Evolutionary conservation across 2,113 vertebrate species (phyloP), one percentile per base, ranked within the genome.

Genomic region (Mesembrinibis cayennensis): DNA sequence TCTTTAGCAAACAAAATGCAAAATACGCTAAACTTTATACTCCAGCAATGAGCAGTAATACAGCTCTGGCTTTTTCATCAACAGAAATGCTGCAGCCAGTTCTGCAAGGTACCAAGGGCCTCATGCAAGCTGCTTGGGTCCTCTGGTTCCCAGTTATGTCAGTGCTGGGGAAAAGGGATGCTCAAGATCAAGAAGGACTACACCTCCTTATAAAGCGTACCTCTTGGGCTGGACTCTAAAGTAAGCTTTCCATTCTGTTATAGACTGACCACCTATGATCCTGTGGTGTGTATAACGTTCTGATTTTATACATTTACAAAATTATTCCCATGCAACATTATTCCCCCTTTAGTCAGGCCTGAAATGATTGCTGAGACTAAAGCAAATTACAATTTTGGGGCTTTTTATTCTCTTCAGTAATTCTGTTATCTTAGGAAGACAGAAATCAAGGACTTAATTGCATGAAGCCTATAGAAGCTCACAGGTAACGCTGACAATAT

Each of bases 151-250:
- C 76, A 34, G 40, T 62, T 55, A 42, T 22, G 56, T 70, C 45
- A 61, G 20, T 52, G 50, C 14, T 81, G 56, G 13, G 36, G 17
- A 65, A 92, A 63, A 65, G 2, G 2, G 4, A 0, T n/a, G 38
- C 44, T 94, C 38, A 38, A 72, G 27, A 53, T 52, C 38, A 50
- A 25, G 50, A 87, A 85, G 62, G 26, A 65, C 32, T 38, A n/a
- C 19, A n/a, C 16, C 69, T 50, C 58, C 69, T 97, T 97, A 89
- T 93, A 38, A 95, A 96, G 56, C 91, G 45, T 65, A 42, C 59
- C 55, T 89, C 58, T 92, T 69, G 61, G 81, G 74, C 59, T 70
- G 36, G 65, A 22, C 61, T 66, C 62, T 52, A 42, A 30, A 81
- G 62, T 66, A 84, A 94, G 67, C 50, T 90, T 79, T 93, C 80